Evolutionary conservation across 30 jellyfish, hydroid and myxozoan genomes (phyloP).

Genomic region (Chrysaora quinquecirrha): DNA sequence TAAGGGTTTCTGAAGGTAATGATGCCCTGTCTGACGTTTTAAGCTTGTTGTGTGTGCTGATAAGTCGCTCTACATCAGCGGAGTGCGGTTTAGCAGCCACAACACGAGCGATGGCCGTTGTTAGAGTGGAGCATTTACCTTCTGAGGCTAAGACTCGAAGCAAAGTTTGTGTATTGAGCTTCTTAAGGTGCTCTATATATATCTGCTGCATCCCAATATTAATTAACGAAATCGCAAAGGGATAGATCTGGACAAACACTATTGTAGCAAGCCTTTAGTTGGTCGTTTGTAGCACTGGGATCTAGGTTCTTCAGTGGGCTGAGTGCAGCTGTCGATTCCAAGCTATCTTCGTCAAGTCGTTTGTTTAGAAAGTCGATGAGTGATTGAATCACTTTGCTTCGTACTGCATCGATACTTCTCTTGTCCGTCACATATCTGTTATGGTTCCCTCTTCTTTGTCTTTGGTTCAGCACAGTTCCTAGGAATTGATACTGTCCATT

Average conservation of each 20-base stretch:
- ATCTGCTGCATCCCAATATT: conserved; percentile 26
- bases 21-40: conserved; percentile 38
- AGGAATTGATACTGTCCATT: not conserved
- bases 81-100: conserved; percentile 56
- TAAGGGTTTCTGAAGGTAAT: not conserved
- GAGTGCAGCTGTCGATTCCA: conserved; percentile 13
- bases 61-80: conserved; percentile 48
- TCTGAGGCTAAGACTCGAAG: conserved; percentile 21
- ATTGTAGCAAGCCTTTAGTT: conserved; percentile 15
- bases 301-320: conserved; percentile 8
- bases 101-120: conserved; percentile 35
- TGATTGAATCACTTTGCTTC: conserved; percentile 35
- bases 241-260: conserved; percentile 14
- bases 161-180: conserved; percentile 10
- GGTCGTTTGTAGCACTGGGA: too few relatives aligned
- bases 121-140: conserved; percentile 6
- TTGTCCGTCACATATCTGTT: conserved; percentile 20
- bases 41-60: conserved; percentile 31
- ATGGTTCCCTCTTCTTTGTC: conserved; percentile 15
- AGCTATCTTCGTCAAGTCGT: too few relatives aligned
- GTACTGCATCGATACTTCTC: conserved; percentile 32
- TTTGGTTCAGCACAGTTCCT: not conserved
- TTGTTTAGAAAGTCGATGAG: conserved; percentile 11
- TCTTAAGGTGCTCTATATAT: not conserved
- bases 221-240: not conserved